Base-by-base conservation (phyloP, 2,797 vertebrate species). In the Clarias laeviceps region DNA sequence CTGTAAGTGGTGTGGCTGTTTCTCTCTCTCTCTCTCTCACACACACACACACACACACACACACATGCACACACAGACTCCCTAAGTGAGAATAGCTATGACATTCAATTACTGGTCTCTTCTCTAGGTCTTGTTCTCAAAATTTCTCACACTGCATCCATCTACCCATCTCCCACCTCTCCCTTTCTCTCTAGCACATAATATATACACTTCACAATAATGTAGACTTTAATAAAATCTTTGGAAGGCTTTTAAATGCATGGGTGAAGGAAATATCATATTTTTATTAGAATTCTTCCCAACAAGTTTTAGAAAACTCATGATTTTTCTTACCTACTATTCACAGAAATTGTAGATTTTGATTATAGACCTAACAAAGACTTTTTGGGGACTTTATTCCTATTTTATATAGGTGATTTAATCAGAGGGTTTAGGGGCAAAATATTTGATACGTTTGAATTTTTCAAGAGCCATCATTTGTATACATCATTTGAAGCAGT, bases 141-240 rank as follows among this genome's bases (percentile, higher is more conserved):
- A 34, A 61, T 15, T 62, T 62, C 57, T 79, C 32, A 37, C 54
- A 20, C 54, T 57, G 54, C 8, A 57, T 77, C 73, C 73, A 77
- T n/a, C 73, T 57, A 20, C 32, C 74, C 8, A 1, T 57, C 50
- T 57, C 73, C 73, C 56, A 27, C 34, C n/a, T 29, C 72, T 54
- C 70, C 18, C 50, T 32, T 3, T 57, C 24, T 29, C 50, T 56
- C 50, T 7, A 50, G 37, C 15, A 80, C 45, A 22, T 59, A 37
- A 18, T 50, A 29, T 80, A 45, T 17, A 77, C 9, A 5, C 59
- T 64, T 2, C 57, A 61, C 57, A 61, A 22, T 57, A 37, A 79
- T 61, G 24, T 45, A 78, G 61, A 22, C 61, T 65, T 80, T 50
- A 64, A 45, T 80, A n/a, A 65, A 62, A 64, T 29, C 59, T 64